Evolutionary conservation across 2,113 vertebrate genomes (phyloP).

Genomic region (Tenebrosternarchus preto): DNA sequence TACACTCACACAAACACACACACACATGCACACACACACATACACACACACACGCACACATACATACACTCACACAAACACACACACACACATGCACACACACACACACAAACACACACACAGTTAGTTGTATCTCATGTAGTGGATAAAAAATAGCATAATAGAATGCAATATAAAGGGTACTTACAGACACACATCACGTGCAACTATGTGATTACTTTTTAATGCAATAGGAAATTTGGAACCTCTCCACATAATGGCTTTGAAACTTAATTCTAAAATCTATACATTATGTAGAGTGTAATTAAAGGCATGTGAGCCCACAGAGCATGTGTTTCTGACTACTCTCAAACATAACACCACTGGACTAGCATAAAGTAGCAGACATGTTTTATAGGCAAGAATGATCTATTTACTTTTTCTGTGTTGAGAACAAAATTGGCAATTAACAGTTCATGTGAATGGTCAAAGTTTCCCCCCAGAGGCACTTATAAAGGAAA

Average conservation of each 20-base stretch:
- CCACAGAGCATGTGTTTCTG: background rate
- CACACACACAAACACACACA: background rate
- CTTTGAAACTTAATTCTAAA: conserved; percentile 22
- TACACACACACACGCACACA: background rate
- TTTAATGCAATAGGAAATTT: conserved; percentile 35
- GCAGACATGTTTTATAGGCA: background rate
- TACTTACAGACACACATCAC: conserved; percentile 24
- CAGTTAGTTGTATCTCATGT: conserved; percentile 4
- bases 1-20: background rate
- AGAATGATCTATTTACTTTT: background rate
- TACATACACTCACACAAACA: too few species aligned
- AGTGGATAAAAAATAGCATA: conserved; percentile 24
- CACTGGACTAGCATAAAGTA: background rate
- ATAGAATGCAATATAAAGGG: background rate
- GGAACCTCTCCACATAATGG: background rate
- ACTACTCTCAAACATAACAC: background rate
- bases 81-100: background rate
- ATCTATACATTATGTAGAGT: background rate
- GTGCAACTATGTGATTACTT: conserved; percentile 21
- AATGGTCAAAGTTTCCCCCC: background rate
- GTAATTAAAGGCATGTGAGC: conserved; percentile 6
- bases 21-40: background rate
- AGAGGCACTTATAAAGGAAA: background rate
- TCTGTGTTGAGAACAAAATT: background rate
- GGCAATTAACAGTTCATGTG: background rate